Evolutionary conservation across 1,140 invertebrate genomes (phyloP).

Genomic region (Drosophila aff.): DNA sequence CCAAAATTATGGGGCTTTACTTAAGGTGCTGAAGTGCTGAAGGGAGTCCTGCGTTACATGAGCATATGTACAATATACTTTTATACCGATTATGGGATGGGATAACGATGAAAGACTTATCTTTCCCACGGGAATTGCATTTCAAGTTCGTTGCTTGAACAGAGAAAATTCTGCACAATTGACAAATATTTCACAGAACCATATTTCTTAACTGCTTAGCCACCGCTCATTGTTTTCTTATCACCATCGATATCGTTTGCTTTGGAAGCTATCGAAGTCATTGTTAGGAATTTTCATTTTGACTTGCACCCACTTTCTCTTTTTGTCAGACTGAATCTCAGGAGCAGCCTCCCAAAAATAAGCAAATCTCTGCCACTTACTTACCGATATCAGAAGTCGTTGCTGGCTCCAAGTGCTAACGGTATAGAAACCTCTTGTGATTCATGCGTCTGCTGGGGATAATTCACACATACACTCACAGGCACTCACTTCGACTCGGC

Average conservation of each 20-base stretch:
- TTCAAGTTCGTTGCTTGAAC: not conserved
- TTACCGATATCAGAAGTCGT: conserved; percentile 13
- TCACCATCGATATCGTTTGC: not conserved
- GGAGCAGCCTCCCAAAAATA: not conserved
- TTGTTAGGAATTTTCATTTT: not conserved
- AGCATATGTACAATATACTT: too few species aligned
- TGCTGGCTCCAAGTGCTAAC: not conserved
- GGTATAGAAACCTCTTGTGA: conserved; percentile 14
- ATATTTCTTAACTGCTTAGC: not conserved
- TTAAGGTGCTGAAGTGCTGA: too few species aligned
- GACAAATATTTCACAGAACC: not conserved
- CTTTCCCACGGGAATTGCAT: not conserved
- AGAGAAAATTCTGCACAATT: not conserved
- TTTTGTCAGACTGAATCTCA: not conserved
- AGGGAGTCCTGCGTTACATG: too few species aligned
- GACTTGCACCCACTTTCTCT: not conserved
- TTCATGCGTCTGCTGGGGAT: conserved; percentile 13
- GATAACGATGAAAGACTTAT: conserved; percentile 13
- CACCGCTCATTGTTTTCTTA: conserved; percentile 6
- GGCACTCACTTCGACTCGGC: not conserved
- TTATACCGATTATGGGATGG: too few species aligned
- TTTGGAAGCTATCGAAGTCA: not conserved
- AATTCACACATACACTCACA: conserved; percentile 1
- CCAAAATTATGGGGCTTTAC: too few species aligned
- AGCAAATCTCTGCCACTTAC: not conserved